Evolutionary conservation across 1,140 invertebrate genomes (phyloP), one percentile per base, ranked within the genome.

Genomic region (Trichonephila clavipes): DNA sequence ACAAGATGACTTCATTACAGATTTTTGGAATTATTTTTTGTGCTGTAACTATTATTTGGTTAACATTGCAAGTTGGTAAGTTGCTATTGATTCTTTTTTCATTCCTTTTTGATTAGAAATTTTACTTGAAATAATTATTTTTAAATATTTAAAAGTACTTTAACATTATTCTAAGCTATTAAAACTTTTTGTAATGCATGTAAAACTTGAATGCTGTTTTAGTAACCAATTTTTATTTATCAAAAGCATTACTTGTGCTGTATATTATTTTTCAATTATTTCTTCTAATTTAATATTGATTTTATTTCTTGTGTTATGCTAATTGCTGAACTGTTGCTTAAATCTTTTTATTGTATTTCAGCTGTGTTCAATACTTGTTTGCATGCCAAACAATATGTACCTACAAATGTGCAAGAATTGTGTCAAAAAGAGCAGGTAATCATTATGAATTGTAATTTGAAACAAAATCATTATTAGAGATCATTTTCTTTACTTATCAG

Each of bases 291-390:
- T 34, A 28, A 44, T 28, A 28, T 24, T 24, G 7, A 19, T 82
- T 19, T 82, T 19, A 40, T 82, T 19, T 19, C 2, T 18, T 82
- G 21, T 24, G 18, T 19, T 61, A 12, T 24, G 21, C 14, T 21
- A 58, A 24, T 6, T 59, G 12, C 6, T 24, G 16, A 7, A 18
- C 7, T 19, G 1, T 28, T n/a, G 64, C 6, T 72, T 44, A 51
- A 58, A 77, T 82, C 24, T 6, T 40, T 77, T 77, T 59, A 34
- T 58, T 51, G 18, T 85, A 58, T 92, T 92, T 86, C 83, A 92
- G 91, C 62, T 59, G 82, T 92, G 16, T 92, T 92, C 21, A 92
- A 92, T 24, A 87, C 91, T 59, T 92, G 91, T 69, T 59, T 86
- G 24, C 40, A 92, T 69, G 40, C 61, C 44, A 66, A 61, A 14